A percentile compares a stretch with the other conserved stretches of the same genome.
Evolutionary conservation across 2,797 vertebrate genomes (phyloP).

Genomic region (Pangasius sanitwongsei): DNA sequence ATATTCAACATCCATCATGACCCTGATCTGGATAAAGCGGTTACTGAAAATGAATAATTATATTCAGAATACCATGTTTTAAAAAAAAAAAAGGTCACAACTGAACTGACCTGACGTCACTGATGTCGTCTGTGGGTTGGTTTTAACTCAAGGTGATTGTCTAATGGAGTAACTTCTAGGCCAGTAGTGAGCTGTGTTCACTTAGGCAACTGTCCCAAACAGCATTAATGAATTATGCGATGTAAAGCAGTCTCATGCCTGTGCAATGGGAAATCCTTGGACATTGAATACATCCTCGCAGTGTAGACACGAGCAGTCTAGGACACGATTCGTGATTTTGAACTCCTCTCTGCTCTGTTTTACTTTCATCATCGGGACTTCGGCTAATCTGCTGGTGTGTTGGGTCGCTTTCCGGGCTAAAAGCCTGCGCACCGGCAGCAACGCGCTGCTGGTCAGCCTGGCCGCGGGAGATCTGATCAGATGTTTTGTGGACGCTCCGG

Average conservation of each 20-base stretch:
- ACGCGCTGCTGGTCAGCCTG: slow-evolving; percentile 66
- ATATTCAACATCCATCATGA: neutral
- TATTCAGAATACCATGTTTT: neutral
- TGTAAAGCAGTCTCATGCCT: neutral
- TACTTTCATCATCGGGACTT: slow-evolving; percentile 58
- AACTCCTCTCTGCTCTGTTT: slow-evolving; percentile 61
- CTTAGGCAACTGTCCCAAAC: neutral
- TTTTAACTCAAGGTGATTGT: neutral
- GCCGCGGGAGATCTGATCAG: slow-evolving; percentile 67
- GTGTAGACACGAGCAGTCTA: neutral
- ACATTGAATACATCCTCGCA: slow-evolving; percentile 45
- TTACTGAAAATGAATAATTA: neutral
- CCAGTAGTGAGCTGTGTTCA: neutral
- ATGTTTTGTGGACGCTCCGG: slow-evolving; percentile 66
- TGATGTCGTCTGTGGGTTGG: neutral
- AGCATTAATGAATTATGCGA: neutral
- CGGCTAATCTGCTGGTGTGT: slow-evolving; percentile 68
- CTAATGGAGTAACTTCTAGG: neutral
- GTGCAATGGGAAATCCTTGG: neutral
- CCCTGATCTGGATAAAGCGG: neutral
- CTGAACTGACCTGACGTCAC: neutral
- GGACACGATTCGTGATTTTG: slow-evolving; percentile 51
- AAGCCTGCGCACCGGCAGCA: slow-evolving; percentile 65
- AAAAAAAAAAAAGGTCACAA: neutral
- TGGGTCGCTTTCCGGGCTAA: slow-evolving; percentile 65